Conservation (phyloP, 2,888 invertebrate species). For the Zygogramma bicolorata region DNA sequence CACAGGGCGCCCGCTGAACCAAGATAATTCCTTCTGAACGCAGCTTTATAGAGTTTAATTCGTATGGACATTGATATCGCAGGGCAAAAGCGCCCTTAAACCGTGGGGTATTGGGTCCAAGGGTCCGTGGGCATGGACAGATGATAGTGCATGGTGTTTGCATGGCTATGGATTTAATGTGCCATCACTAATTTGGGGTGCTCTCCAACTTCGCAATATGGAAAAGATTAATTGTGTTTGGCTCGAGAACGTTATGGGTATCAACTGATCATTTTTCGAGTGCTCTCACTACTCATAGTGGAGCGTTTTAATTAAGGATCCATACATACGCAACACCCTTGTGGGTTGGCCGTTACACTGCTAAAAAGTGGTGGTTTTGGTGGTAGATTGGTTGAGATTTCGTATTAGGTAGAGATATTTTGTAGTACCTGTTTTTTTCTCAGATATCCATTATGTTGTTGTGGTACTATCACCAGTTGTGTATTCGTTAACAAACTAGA, state of each 20-base stretch:
- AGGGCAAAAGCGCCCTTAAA: constrained; percentile 52
- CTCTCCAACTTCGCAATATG: constrained; percentile 60
- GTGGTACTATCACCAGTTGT: too few species aligned
- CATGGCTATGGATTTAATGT: constrained; percentile 67
- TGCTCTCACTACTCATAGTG: constrained; percentile 30
- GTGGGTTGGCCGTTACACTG: neutral
- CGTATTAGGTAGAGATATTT: too few species aligned
- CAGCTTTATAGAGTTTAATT: constrained; percentile 62
- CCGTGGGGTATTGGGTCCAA: constrained; percentile 24
- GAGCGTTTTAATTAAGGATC: constrained; percentile 4
- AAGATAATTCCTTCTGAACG: constrained; percentile 63
- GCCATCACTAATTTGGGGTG: constrained; percentile 67
- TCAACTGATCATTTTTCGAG: constrained; percentile 60
- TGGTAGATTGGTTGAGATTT: too few species aligned
- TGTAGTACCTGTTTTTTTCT: too few species aligned
- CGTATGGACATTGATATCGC: constrained; percentile 65
- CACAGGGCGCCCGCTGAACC: constrained; percentile 55
- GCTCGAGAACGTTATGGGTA: constrained; percentile 57
- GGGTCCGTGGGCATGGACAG: constrained; percentile 50
- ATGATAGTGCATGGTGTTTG: constrained; percentile 63
- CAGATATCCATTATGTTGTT: too few species aligned
- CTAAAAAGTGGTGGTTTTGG: too few species aligned
- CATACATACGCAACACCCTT: neutral
- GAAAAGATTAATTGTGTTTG: constrained; percentile 62
- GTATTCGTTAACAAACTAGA: too few species aligned